Base-by-base conservation (phyloP, 2,113 vertebrate species). In the Panthera leo region DNA sequence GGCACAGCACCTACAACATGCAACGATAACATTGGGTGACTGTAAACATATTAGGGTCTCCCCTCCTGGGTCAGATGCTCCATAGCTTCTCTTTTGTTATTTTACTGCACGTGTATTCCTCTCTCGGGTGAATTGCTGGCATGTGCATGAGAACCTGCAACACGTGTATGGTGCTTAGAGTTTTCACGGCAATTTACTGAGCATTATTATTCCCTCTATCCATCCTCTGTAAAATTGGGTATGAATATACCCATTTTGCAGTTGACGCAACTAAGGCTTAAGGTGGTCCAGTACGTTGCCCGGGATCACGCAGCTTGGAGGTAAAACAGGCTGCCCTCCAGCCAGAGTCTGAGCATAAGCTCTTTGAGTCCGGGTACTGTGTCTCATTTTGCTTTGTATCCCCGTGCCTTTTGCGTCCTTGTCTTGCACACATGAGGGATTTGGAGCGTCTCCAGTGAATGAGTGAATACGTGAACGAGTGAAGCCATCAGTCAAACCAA, bases 21-120 rank as follows among this genome's bases (percentile, higher is more conserved):
- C 15, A 4, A 2, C 0, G 27, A 15, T 13, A 51, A 12, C 19
- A 2, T 29, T 19, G 2, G 1, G 63, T 55, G 12, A 21, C 36
- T 6, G n/a, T 12, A 29, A 48, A 3, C 2, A 18, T 1, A 0
- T 16, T 9, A 42, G 36, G 34, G 39, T 87, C 39, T 16, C 39
- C 0, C 0, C 29, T 15, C 29, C 76, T 2, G 3, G 2, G 2
- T 68, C 86, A 29, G 29, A 18, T 18, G 75, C 68, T 10, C 48
- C 19, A 0, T 34, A 9, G 5, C 27, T 39, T 31, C 13, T 23
- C 70, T 11, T 79, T 51, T 45, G 18, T 29, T 27, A 13, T 55
- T 89, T 61, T 51, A 8, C 23, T 3, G 23, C 13, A 48, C 14
- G 1, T 14, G 2, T 10, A 4, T n/a, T 34, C n/a, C 48, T 84